Evolutionary conservation across 2,888 invertebrate species (phyloP), one percentile per base, ranked within the genome.

Genomic region (Thalpophila matura): DNA sequence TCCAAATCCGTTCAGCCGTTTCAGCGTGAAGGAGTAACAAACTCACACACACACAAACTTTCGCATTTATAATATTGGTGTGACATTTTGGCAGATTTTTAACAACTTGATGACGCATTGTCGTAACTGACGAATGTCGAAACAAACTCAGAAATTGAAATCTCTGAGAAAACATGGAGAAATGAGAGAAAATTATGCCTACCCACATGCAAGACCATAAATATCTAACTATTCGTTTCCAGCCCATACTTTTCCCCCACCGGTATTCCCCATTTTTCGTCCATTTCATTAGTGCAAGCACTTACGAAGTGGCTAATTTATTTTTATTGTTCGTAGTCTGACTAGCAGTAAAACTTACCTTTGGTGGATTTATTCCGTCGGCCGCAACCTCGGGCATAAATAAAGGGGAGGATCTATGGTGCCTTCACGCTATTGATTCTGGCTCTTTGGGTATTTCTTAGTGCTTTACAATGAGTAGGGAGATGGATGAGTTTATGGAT

Each of bases 231-330:
- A 31, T 18, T 27, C 16, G 29, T 18, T 6, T 33, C 12, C 9
- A 16, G 9, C 14, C 20, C 27, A 7, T 24, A 43, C 43, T 43
- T 31, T 3, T 26, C 35, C 35, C 18, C 40, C 18, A 37, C 49
- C 49, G 45, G 46, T 57, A 63, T 57, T 62, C 22, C 33, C 43
- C 64, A 76, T 58, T 72, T 74, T 80, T 80, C 67, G 64, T 55
- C 45, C 77, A 74, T 78, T 78, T 78, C 80, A 80, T 78, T 78
- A 78, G 60, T 45, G 35, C 74, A 65, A 57, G 59, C 78, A 77
- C 80, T 80, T 70, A 71, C 67, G 26, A 18, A 49, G 47, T 26
- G 54, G 59, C 75, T 78, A 78, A 78, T 78, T 78, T 78, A 78
- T 78, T 78, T 78, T 78, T 78, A 78, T 80, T 77, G 78, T 74